Conservation (phyloP, 2,797 vertebrate genomes). For the Parauchenoglanis ngamensis region DNA sequence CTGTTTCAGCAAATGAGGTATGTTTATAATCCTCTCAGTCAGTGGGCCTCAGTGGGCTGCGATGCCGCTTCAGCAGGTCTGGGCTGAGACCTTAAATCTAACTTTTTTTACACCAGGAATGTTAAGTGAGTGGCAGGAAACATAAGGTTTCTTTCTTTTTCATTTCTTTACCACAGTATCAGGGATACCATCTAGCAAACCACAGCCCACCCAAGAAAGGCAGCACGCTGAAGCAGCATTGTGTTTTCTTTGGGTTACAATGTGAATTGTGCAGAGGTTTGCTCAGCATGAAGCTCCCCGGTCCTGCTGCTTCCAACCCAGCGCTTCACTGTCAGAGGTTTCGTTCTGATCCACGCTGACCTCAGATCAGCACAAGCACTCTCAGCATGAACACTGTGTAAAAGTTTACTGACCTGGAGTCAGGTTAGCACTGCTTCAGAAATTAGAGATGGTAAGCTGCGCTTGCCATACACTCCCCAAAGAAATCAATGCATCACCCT, state of each 20-base stretch:
- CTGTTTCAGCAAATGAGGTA: conserved; percentile 26
- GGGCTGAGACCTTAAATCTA: conserved; percentile 18
- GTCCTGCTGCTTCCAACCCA: neutral
- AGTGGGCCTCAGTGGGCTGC: conserved; percentile 17
- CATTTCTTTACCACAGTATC: conserved; percentile 10
- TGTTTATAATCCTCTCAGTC: conserved; percentile 25
- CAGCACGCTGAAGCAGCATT: conserved; percentile 11
- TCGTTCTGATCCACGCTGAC: conserved; percentile 42
- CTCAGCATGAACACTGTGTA: neutral
- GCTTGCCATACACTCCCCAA: conserved; percentile 29
- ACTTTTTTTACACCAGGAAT: conserved; percentile 4
- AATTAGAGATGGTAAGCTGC: conserved; percentile 49
- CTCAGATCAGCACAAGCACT: neutral
- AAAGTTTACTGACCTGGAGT: conserved; percentile 34
- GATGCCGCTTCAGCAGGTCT: conserved; percentile 5
- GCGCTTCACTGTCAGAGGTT: neutral
- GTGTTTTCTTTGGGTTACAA: conserved; percentile 17
- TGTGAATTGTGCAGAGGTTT: neutral
- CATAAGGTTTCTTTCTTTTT: conserved; percentile 17
- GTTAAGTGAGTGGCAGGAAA: conserved; percentile 19
- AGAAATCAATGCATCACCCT: conserved; percentile 45
- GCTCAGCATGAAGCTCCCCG: conserved; percentile 17
- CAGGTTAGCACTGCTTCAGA: conserved; percentile 35
- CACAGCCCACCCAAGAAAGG: conserved; percentile 18
- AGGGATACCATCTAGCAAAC: conserved; percentile 25